Base-by-base conservation (phyloP, 2,888 invertebrate species). In the Rapana venosa region DNA sequence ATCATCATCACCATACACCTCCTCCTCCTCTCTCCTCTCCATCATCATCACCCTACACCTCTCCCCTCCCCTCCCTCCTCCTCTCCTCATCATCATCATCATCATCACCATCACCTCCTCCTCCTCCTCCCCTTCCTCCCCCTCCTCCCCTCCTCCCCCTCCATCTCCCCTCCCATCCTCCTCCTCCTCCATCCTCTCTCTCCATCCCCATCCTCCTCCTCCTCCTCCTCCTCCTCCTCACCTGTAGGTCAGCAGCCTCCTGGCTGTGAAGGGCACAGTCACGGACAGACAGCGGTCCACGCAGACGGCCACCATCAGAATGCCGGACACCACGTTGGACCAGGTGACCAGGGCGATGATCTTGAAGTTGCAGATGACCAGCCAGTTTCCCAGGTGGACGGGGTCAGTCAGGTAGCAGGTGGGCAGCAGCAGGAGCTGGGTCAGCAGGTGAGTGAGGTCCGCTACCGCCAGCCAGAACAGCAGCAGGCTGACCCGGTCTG, bases 391-490 rank as follows among this genome's bases (percentile, higher is more conserved):
- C 36, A 47, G 4, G 8, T 83, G 36, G 26, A 47, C 15, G 17
- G 26, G 36, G 81, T 83, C 81, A 26, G 47, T 22, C 1, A 83
- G 15, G 81, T 83, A 83, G 13, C 81, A 83, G 81, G 13, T 22
- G 1, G 26, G 26, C 1, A 47, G 8, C 8, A 11, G 26, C 8
- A 26, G 22, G n/a, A 47, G 0, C 0, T 83, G 81, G 81, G 47
- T 6, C 20, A 47, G 26, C 22, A 83, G 81, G 81, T 83, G 20
- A 22, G 26, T 22, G 47, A 83, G 81, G 47, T 83, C 81, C 36
- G 81, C 81, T 47, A 83, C 36, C 1, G 81, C 81, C 81, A 83
- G 47, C 22, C 36, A 83, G 81, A 83, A 83, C 36, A 83, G 81
- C 6, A 83, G 81, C 81, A 83, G 26, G 47, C 20, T 13, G 47